Conservation (phyloP, 35 echinoderm and acorn worm species). For the Amphiura filiformis region DNA sequence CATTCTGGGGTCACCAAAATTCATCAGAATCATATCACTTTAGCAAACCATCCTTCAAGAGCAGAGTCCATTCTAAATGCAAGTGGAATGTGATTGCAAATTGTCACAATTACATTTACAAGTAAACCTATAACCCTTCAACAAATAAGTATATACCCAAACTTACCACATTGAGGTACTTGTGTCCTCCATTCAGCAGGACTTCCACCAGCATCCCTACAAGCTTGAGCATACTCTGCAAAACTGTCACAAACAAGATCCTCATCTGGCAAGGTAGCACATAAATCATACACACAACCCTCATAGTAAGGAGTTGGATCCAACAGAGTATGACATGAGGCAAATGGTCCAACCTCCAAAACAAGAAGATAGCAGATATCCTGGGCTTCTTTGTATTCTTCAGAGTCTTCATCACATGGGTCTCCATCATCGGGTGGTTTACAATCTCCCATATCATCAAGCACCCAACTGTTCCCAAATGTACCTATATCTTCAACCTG, state of each 20-base stretch:
- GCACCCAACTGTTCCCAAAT: conserved; percentile 60
- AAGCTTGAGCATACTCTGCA: conserved; percentile 70
- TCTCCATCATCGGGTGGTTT: not conserved
- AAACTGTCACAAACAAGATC: conserved; percentile 60
- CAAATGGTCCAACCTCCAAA: conserved; percentile 32
- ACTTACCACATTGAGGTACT: conserved; percentile 57
- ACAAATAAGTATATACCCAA: too few species aligned
- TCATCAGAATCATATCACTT: too few species aligned
- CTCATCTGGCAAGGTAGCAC: conserved; percentile 65
- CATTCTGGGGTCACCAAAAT: too few species aligned
- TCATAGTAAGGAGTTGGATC: conserved; percentile 60
- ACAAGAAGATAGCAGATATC: conserved; percentile 46
- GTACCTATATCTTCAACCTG: not conserved
- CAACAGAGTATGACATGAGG: conserved; percentile 51
- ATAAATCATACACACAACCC: conserved; percentile 82
- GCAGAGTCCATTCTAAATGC: too few species aligned
- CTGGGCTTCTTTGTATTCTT: conserved; percentile 4
- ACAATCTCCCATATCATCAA: not conserved
- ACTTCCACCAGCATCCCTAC: conserved; percentile 61
- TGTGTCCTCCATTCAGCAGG: conserved; percentile 72
- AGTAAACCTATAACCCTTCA: too few species aligned
- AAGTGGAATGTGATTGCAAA: too few species aligned
- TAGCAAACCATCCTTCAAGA: too few species aligned
- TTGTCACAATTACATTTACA: too few species aligned
- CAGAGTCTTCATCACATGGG: conserved; percentile 41